These are phyloP conservation scores for Chaetophractus vellerosus DNA, from an alignment of 2,797 vertebrate species.

Conservation along the genomic window DNA sequence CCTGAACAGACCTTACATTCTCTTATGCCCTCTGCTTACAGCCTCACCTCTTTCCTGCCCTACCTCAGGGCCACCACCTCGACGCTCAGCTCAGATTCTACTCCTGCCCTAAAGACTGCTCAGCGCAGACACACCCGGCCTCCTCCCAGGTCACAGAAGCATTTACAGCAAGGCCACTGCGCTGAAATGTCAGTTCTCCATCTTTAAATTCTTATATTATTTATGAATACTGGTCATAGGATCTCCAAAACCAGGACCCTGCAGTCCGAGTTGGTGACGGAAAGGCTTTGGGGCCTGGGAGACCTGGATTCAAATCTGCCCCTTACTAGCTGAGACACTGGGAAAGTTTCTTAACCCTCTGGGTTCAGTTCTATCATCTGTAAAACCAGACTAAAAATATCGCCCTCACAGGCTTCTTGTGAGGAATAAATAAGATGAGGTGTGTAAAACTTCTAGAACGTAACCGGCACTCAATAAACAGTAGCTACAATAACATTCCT, in stretches of 20 bases:
- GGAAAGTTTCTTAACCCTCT: background rate
- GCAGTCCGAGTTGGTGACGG: background rate
- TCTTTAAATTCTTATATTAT: background rate
- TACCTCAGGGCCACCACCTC: too few species aligned
- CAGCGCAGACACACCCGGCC: background rate
- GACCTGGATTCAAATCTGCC: background rate
- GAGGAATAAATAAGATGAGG: background rate
- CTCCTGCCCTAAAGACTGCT: background rate
- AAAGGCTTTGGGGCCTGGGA: background rate
- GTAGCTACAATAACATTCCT: background rate
- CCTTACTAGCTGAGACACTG: background rate
- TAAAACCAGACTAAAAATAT: background rate
- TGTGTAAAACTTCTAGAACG: background rate
- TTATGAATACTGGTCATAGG: too few species aligned
- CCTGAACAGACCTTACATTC: too few species aligned
- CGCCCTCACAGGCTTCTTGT: background rate
- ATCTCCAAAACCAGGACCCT: background rate
- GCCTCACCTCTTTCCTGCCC: background rate
- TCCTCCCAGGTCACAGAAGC: background rate
- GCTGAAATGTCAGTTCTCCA: background rate
- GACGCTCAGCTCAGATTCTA: background rate
- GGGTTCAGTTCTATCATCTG: background rate
- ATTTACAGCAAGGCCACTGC: too few species aligned
- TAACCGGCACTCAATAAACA: background rate
- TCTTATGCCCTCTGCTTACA: fast-evolving